These are phyloP conservation scores for Sinodicranocentrus sp. DNA, from an alignment of 2,888 invertebrate species.

Conservation along the genomic window DNA sequence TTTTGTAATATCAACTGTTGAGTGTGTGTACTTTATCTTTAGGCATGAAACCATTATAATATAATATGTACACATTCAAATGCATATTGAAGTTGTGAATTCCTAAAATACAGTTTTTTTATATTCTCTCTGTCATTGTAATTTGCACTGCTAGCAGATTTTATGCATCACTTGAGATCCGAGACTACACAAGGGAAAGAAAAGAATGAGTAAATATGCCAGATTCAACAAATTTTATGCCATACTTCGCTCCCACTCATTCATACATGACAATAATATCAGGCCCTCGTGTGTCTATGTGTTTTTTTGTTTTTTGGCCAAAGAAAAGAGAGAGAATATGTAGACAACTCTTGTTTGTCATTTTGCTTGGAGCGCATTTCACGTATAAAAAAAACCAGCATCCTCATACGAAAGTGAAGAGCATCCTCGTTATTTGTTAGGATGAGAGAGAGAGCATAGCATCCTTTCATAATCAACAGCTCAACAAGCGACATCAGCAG, in stretches of 20 bases:
- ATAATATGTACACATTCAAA: slow-evolving; percentile 33
- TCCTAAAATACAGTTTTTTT: slow-evolving; percentile 33
- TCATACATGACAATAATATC: slow-evolving; percentile 26
- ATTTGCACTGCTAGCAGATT: slow-evolving; percentile 66
- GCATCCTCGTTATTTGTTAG: slow-evolving; percentile 27
- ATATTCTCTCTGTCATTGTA: slow-evolving; percentile 40
- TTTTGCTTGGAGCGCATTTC: slow-evolving; percentile 32
- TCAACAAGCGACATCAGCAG: slow-evolving; percentile 67
- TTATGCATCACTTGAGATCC: slow-evolving; percentile 65
- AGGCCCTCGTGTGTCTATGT: background rate
- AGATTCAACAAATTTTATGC: slow-evolving; percentile 64
- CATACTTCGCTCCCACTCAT: slow-evolving; percentile 42
- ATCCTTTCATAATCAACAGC: slow-evolving; percentile 61
- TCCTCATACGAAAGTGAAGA: slow-evolving; percentile 35
- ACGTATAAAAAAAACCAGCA: slow-evolving; percentile 42
- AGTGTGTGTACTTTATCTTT: slow-evolving; percentile 50
- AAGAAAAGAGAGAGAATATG: slow-evolving; percentile 27
- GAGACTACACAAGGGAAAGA: slow-evolving; percentile 27
- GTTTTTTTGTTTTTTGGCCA: slow-evolving; percentile 22
- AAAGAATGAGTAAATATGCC: slow-evolving; percentile 54
- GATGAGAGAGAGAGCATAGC: slow-evolving; percentile 2
- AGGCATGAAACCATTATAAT: slow-evolving; percentile 32
- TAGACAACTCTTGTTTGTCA: slow-evolving; percentile 14
- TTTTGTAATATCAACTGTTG: slow-evolving; percentile 52
- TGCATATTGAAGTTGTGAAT: too few relatives aligned